phyloP scores from a whole-genome alignment of 2,797 vertebrate genomes.

The Muscicapa striata region DNA sequence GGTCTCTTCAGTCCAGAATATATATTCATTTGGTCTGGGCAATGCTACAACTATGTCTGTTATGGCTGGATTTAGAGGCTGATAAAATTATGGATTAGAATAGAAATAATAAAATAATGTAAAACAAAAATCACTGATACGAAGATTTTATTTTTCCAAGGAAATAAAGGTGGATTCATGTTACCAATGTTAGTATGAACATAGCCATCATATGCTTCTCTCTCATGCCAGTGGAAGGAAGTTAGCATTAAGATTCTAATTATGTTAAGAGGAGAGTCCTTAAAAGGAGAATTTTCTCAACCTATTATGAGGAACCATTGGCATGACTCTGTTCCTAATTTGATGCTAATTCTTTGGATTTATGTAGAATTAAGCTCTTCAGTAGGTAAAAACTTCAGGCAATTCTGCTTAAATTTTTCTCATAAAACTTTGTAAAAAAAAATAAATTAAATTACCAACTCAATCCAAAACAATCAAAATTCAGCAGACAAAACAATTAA shows the following conservation, averaged over 20 bases:
- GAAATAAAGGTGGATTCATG: not conserved
- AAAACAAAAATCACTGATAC: not conserved
- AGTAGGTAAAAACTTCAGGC: not conserved
- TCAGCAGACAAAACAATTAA: not conserved
- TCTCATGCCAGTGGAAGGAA: not conserved
- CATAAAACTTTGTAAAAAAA: not conserved
- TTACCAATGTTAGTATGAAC: not conserved
- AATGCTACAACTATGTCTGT: not conserved
- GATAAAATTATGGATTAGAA: not conserved
- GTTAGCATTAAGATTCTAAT: not conserved
- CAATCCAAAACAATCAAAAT: not conserved
- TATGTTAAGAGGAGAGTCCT: not conserved
- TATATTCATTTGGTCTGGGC: rapidly evolving
- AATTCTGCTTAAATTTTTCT: not conserved
- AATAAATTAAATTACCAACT: not conserved
- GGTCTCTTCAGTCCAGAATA: not conserved
- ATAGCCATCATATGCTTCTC: not conserved
- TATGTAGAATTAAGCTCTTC: not conserved
- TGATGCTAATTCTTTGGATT: not conserved
- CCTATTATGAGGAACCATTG: not conserved
- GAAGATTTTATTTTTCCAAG: not conserved
- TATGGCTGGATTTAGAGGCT: not conserved
- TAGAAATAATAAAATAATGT: not conserved
- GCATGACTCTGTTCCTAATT: not conserved
- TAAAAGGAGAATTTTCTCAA: not conserved